A percentile compares a stretch with the other conserved stretches of the same genome.
These are phyloP conservation scores for Benitochromis conjunctus DNA, from an alignment of 2,113 vertebrate genomes.

Conservation along the genomic window DNA sequence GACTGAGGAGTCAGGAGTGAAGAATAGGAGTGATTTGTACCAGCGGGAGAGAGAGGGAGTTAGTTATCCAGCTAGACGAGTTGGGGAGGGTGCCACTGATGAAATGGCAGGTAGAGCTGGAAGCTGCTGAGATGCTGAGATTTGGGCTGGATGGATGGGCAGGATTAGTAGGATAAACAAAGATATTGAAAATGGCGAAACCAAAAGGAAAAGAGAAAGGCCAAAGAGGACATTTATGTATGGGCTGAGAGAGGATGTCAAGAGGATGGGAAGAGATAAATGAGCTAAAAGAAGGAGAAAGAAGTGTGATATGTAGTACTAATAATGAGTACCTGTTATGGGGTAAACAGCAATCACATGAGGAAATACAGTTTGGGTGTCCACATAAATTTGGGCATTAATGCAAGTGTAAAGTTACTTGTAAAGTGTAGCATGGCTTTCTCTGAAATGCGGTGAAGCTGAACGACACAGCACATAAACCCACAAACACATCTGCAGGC, in stretches of 20 bases:
- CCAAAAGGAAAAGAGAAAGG: background rate
- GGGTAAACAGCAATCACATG: background rate
- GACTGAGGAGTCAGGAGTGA: background rate
- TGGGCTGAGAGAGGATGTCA: background rate
- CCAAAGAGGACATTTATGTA: background rate
- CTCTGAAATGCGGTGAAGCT: background rate
- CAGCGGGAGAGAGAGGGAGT: background rate
- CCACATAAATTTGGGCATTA: background rate
- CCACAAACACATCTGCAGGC: background rate
- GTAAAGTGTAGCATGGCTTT: background rate
- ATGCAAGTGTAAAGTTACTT: background rate
- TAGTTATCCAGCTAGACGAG: background rate
- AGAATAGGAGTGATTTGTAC: background rate
- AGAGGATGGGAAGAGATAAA: background rate
- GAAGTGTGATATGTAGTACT: background rate
- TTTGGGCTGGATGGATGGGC: accelerated
- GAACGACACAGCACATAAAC: background rate
- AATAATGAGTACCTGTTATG: background rate
- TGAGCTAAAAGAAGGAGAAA: too few species aligned
- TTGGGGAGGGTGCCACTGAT: background rate
- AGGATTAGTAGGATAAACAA: background rate
- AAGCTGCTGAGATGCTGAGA: background rate
- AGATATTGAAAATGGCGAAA: background rate
- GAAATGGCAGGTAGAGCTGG: background rate
- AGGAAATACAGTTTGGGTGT: background rate